A percentile compares a stretch with the other conserved stretches of the same genome.
Evolutionary conservation across 2,888 invertebrate genomes (phyloP).

Genomic region (Apoderus coryli): DNA sequence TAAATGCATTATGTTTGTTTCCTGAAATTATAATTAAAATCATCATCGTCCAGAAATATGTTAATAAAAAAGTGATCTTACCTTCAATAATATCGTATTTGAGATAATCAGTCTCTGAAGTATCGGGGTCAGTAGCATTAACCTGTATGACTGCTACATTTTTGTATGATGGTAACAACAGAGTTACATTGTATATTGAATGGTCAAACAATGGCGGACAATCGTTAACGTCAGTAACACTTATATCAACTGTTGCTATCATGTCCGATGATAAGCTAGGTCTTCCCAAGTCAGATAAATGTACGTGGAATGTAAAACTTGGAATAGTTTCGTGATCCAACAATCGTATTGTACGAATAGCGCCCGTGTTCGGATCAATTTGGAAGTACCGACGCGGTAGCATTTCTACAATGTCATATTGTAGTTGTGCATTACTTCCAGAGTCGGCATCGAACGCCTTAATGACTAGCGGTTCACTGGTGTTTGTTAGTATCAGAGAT

Average conservation of each 20-base stretch:
- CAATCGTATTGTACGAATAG: slow-evolving; percentile 56
- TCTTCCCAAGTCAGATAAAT: slow-evolving; percentile 67
- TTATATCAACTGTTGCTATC: slow-evolving; percentile 64
- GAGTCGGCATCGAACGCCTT: slow-evolving; percentile 75
- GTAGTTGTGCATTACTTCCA: slow-evolving; percentile 68
- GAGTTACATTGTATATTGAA: slow-evolving; percentile 54
- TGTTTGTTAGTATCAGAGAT: slow-evolving; percentile 54
- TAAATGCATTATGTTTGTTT: slow-evolving; percentile 52
- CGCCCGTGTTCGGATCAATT: slow-evolving; percentile 68
- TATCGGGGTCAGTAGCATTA: slow-evolving; percentile 65
- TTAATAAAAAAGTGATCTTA: too few relatives aligned
- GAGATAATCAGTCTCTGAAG: slow-evolving; percentile 31
- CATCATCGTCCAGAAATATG: too few relatives aligned
- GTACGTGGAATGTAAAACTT: slow-evolving; percentile 66
- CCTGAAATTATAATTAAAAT: too few relatives aligned
- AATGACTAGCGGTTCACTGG: slow-evolving; percentile 67
- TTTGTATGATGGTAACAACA: slow-evolving; percentile 69
- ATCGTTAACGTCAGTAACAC: slow-evolving; percentile 74
- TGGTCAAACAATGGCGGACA: slow-evolving; percentile 71
- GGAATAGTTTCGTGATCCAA: slow-evolving; percentile 67
- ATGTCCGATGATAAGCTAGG: slow-evolving; percentile 68
- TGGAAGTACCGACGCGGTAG: slow-evolving; percentile 65
- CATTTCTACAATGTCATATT: slow-evolving; percentile 73
- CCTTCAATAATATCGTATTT: slow-evolving; percentile 68
- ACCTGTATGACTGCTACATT: slow-evolving; percentile 59